These are phyloP conservation scores for Ceramica pisi DNA, from an alignment of 2,888 invertebrate genomes.

Conservation along the genomic window DNA sequence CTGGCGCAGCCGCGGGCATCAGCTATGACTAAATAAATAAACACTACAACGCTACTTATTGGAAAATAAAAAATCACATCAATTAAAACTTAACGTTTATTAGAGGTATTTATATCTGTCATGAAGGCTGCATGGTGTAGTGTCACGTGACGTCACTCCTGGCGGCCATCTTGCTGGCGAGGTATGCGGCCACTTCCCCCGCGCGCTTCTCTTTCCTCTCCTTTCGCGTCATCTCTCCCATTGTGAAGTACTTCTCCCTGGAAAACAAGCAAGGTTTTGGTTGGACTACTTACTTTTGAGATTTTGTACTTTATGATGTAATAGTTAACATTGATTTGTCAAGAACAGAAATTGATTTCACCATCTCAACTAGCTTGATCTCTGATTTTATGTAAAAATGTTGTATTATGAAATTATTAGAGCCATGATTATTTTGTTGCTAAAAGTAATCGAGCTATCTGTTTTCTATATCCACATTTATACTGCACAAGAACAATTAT, in stretches of 20 bases:
- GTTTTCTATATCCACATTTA: not conserved
- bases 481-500: not conserved
- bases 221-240: constrained; percentile 92
- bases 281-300: not conserved
- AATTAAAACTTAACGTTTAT: not conserved
- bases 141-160: constrained; percentile 52
- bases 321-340: no score
- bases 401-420: no score
- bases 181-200: constrained; percentile 78
- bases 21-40: no score
- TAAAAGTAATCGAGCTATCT: not conserved
- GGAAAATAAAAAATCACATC: not conserved
- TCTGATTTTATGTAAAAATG: no score
- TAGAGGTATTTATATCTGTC: not conserved
- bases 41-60: no score
- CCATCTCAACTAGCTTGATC: no score
- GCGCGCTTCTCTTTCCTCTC: constrained; percentile 88
- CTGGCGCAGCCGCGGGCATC: no score
- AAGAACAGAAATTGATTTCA: no score
- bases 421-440: no score
- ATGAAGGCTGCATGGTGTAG: not conserved
- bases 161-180: constrained; percentile 65
- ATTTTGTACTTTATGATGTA: not conserved
- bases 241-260: constrained; percentile 93
- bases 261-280: constrained; percentile 41